Conservation (phyloP, 1,140 invertebrate species). For the Drosophila dunni region DNA sequence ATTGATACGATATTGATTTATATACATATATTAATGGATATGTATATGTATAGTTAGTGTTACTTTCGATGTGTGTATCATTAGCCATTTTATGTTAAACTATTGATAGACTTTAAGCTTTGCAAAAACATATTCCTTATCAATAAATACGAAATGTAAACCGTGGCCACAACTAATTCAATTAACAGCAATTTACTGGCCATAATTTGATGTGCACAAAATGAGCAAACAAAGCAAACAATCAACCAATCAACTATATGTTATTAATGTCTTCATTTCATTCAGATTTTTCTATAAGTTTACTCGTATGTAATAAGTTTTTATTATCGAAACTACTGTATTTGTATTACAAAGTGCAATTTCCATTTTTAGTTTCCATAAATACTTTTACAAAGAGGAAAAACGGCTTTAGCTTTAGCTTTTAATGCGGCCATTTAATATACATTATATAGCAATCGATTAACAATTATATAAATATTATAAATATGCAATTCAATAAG, state of each 20-base stretch:
- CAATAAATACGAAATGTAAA: slow-evolving; percentile 22
- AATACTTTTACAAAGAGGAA: slow-evolving; percentile 7
- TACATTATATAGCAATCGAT: slow-evolving; percentile 7
- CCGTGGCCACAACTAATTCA: slow-evolving; percentile 35
- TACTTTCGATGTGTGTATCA: slow-evolving; percentile 54
- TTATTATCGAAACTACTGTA: not conserved
- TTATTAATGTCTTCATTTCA: slow-evolving; percentile 36
- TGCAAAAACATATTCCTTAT: slow-evolving; percentile 52
- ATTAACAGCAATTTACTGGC: slow-evolving; percentile 31
- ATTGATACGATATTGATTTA: slow-evolving; percentile 24
- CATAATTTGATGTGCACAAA: slow-evolving; percentile 42
- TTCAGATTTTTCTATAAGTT: slow-evolving; percentile 30
- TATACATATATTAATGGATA: slow-evolving; percentile 38
- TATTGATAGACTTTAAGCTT: slow-evolving; percentile 42
- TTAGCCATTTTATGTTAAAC: slow-evolving; percentile 47
- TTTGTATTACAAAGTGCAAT: slow-evolving; percentile 37
- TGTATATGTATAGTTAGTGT: slow-evolving; percentile 59
- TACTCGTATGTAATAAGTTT: slow-evolving; percentile 10
- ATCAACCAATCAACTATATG: not conserved
- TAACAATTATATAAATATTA: slow-evolving; percentile 38
- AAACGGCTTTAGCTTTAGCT: slow-evolving; percentile 70
- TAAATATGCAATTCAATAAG: slow-evolving; percentile 42
- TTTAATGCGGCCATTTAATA: slow-evolving; percentile 60
- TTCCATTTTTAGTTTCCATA: slow-evolving; percentile 37
- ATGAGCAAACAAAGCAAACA: not conserved